A percentile compares a stretch with the other conserved stretches of the same genome.
Evolutionary conservation across 1,140 invertebrate species (phyloP).

Genomic region (Calliphora vicina): DNA sequence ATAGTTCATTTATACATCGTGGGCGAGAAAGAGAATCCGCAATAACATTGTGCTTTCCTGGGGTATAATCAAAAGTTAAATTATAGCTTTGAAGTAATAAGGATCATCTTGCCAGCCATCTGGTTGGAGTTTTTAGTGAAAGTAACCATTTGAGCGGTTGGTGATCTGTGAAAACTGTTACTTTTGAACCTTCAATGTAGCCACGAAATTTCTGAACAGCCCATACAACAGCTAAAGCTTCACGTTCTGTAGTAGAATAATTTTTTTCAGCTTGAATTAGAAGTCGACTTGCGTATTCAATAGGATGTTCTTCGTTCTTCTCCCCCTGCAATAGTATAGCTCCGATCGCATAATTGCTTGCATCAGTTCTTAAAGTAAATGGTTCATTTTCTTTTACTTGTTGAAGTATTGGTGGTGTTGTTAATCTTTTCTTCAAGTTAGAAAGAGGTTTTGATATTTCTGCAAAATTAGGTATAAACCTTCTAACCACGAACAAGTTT

Average conservation of each 20-base stretch:
- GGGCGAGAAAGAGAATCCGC: neutral
- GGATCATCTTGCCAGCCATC: constrained; percentile 54
- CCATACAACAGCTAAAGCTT: constrained; percentile 65
- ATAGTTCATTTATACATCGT: constrained; percentile 27
- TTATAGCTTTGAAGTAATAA: constrained; percentile 63
- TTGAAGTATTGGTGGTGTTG: no score
- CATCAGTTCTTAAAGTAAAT: constrained; percentile 49
- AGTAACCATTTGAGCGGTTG: constrained; percentile 52
- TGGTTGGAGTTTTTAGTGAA: no score
- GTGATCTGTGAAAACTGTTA: no score
- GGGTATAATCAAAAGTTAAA: constrained; percentile 50
- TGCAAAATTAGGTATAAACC: no score
- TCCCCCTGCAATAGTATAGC: constrained; percentile 44
- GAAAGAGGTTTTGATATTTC: no score
- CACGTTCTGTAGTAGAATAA: constrained; percentile 63
- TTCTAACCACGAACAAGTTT: no score
- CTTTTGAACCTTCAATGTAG: no score
- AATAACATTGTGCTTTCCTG: neutral
- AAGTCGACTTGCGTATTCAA: constrained; percentile 62
- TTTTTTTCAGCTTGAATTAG: constrained; percentile 63
- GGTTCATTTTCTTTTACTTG: no score
- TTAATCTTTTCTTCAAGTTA: no score
- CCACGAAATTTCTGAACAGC: no score
- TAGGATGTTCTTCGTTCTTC: constrained; percentile 34
- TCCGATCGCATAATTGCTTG: constrained; percentile 44